Evolutionary conservation across 2,888 invertebrate genomes (phyloP).

Genomic region (Lithophane semibrunnea): DNA sequence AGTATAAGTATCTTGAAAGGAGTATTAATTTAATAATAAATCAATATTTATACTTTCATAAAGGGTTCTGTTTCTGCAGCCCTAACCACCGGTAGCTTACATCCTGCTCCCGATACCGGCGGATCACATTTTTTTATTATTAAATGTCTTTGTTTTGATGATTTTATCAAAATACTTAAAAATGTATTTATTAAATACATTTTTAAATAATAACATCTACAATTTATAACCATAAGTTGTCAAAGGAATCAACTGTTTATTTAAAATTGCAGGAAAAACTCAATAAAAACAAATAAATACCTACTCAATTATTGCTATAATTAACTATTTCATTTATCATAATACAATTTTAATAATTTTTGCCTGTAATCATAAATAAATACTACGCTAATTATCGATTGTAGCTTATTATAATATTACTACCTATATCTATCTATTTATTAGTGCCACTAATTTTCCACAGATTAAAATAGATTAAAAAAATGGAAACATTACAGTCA

Average conservation of each 20-base stretch:
- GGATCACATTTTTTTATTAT: too few relatives aligned
- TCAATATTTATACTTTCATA: too few relatives aligned
- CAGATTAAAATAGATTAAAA: neutral
- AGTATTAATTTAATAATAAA: neutral
- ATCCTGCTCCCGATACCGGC: too few relatives aligned
- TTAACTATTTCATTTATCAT: neutral
- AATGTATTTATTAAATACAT: too few relatives aligned
- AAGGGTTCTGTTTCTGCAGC: too few relatives aligned
- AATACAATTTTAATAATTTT: neutral
- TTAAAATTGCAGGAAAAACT: neutral
- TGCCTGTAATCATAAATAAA: neutral
- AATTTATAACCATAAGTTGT: neutral
- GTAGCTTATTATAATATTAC: neutral
- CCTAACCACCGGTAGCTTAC: too few relatives aligned
- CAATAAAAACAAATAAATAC: neutral
- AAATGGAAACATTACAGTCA: neutral
- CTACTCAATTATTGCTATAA: neutral
- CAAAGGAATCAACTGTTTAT: neutral
- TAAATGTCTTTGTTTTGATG: too few relatives aligned
- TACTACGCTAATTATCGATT: neutral
- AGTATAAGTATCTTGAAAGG: neutral
- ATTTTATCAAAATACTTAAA: too few relatives aligned
- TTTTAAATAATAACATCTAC: neutral
- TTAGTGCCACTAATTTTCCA: neutral
- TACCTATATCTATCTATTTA: neutral